Evolutionary conservation across 92 coral and sea anemone species (phyloP), one percentile per base, ranked within the genome.

Genomic region (Epizoanthus scotinus): DNA sequence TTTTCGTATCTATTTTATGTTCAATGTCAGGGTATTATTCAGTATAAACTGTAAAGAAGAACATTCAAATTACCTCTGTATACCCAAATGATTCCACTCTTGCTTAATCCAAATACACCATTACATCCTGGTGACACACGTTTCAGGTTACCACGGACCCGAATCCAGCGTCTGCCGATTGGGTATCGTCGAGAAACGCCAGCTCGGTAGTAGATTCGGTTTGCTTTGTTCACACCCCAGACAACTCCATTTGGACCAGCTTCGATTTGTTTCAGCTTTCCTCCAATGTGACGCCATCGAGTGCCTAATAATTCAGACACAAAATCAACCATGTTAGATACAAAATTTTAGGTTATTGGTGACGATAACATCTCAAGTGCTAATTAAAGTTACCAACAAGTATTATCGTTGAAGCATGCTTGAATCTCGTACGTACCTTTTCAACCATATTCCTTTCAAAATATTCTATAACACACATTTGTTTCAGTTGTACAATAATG

Each of bases 81-180:
- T 18, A 36, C 3, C 25, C 18, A 75, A 19, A 75, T 75, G 19
- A 27, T 10, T 75, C 81, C 81, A 22, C 61, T 75, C 28, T 40
- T 74, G 54, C 78, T 56, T 38, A 71, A 25, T 22, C 79, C 80
- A 36, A 67, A 70, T n/a, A 82, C 78, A 24, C 69, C 80, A 21
- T 55, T 70, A 15, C 69, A 40, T 59, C 86, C 86, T 18, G 80
- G 70, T 0, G 86, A 70, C 20, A 82, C 86, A 29, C 71, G 86
- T 10, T 61, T 58, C 5, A 71, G 70, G 2, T 17, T 67, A 8
- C 79, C 79, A 42, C 61, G 59, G 25, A 68, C 57, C 12, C 29
- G 57, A 57, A 68, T 54, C 86, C 86, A 82, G 14, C 57, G 80
- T 19, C 62, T 82, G 13, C 86, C 86, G 12, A 74, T 31, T 12